phyloP scores from a whole-genome alignment of 2,113 vertebrate species.

The Synodontis membranacea region DNA sequence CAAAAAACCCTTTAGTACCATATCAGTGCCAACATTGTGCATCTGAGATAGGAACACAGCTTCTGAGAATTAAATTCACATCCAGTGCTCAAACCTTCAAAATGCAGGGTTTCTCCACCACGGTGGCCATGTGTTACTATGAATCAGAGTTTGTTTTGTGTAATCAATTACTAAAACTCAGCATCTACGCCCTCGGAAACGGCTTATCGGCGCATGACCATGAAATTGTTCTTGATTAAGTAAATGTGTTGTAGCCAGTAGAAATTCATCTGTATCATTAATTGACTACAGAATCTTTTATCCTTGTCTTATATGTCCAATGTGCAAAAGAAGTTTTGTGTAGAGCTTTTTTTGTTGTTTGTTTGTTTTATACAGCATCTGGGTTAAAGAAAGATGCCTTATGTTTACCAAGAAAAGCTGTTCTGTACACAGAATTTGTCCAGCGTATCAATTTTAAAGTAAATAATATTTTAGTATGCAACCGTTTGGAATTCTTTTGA shows the following conservation, averaged over 20 bases:
- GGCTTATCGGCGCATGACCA: constrained; percentile 5
- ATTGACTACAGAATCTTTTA: constrained; percentile 35
- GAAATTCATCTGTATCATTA: constrained; percentile 26
- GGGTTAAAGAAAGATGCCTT: constrained; percentile 85
- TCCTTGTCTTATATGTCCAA: constrained; percentile 66
- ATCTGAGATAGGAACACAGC: background rate
- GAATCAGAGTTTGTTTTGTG: background rate
- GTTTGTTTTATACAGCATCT: constrained; percentile 87
- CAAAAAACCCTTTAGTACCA: background rate
- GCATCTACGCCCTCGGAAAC: background rate
- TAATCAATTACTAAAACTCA: constrained; percentile 2
- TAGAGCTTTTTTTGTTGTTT: constrained; percentile 78
- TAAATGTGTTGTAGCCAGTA: constrained; percentile 20
- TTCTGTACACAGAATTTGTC: constrained; percentile 89
- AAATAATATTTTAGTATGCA: constrained; percentile 99
- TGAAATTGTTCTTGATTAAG: constrained; percentile 24
- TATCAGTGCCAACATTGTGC: background rate
- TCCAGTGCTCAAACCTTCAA: background rate
- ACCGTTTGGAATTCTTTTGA: constrained; percentile 15
- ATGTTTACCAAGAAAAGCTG: constrained; percentile 87
- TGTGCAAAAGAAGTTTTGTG: constrained; percentile 71
- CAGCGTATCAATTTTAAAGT: constrained; percentile 96
- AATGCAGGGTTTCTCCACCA: background rate
- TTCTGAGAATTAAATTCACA: background rate
- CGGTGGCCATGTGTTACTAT: background rate